Conservation (phyloP, 1,140 invertebrate genomes). For the Ceratina calcarata region DNA sequence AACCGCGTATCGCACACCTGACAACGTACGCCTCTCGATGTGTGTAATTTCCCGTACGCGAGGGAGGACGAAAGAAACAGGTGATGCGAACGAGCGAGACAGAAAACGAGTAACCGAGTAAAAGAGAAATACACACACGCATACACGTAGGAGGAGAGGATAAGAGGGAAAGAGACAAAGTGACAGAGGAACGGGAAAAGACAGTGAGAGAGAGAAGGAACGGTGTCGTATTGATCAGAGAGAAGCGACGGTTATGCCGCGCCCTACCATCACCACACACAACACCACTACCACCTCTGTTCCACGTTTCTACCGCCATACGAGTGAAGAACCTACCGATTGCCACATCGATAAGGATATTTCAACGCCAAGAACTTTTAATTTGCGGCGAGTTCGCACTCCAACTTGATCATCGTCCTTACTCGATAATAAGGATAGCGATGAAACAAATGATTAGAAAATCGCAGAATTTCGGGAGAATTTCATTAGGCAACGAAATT, state of each 20-base stretch:
- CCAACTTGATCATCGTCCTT: background rate
- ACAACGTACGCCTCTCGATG: conserved; percentile 43
- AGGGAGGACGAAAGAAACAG: conserved; percentile 33
- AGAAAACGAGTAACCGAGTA: conserved; percentile 21
- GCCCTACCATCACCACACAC: conserved; percentile 73
- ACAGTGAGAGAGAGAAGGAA: conserved; percentile 63
- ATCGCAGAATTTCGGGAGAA: background rate
- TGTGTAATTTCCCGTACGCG: conserved; percentile 56
- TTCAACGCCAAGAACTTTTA: conserved; percentile 25
- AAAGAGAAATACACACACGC: background rate
- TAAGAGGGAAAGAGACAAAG: conserved; percentile 9
- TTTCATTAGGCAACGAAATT: background rate
- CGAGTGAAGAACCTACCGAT: conserved; percentile 26
- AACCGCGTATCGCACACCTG: conserved; percentile 41
- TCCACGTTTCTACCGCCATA: conserved; percentile 38
- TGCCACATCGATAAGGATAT: conserved; percentile 46
- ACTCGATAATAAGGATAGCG: background rate
- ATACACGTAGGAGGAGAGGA: too few species aligned
- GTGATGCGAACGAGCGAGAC: conserved; percentile 8
- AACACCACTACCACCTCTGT: conserved; percentile 40
- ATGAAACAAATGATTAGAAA: background rate
- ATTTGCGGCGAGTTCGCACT: background rate
- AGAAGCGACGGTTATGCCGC: conserved; percentile 75
- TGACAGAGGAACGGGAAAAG: conserved; percentile 52
- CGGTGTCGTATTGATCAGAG: conserved; percentile 74